Evolutionary conservation across 1,140 invertebrate genomes (phyloP).

Genomic region (Ceratosolen fusciceps): DNA sequence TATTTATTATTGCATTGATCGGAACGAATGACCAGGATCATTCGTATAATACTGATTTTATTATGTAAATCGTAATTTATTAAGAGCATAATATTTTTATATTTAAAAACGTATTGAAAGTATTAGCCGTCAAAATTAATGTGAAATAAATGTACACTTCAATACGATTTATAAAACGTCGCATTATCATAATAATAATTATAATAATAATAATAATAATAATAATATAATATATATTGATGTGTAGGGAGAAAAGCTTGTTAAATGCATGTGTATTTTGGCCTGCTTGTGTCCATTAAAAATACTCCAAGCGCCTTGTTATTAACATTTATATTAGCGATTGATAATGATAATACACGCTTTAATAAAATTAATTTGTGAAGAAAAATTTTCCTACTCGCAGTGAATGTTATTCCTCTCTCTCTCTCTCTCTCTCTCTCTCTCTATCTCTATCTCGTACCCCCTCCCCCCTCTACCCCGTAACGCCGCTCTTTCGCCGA

Average conservation of each 20-base stretch:
- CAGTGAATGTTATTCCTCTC: too few species aligned
- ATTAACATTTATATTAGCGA: conserved; percentile 16
- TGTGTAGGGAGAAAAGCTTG: background rate
- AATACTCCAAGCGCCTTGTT: conserved; percentile 24
- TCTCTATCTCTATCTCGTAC: too few species aligned
- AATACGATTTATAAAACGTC: background rate
- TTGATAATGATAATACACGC: conserved; percentile 18
- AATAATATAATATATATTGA: background rate
- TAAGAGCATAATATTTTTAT: background rate
- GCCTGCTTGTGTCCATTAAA: conserved; percentile 1
- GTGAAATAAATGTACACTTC: background rate
- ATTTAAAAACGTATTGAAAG: too few species aligned
- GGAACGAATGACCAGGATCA: background rate
- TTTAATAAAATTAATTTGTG: conserved; percentile 41
- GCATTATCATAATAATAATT: too few species aligned
- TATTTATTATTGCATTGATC: background rate
- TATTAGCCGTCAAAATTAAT: too few species aligned
- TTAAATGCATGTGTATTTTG: conserved; percentile 30
- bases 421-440: too few species aligned
- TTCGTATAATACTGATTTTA: background rate
- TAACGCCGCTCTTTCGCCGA: too few species aligned
- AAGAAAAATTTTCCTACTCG: too few species aligned
- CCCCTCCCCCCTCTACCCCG: too few species aligned
- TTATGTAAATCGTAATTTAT: background rate
- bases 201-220: too few species aligned